Evolutionary conservation across 2,888 invertebrate genomes (phyloP).

Genomic region (Marasmarcha lunaedactyla): DNA sequence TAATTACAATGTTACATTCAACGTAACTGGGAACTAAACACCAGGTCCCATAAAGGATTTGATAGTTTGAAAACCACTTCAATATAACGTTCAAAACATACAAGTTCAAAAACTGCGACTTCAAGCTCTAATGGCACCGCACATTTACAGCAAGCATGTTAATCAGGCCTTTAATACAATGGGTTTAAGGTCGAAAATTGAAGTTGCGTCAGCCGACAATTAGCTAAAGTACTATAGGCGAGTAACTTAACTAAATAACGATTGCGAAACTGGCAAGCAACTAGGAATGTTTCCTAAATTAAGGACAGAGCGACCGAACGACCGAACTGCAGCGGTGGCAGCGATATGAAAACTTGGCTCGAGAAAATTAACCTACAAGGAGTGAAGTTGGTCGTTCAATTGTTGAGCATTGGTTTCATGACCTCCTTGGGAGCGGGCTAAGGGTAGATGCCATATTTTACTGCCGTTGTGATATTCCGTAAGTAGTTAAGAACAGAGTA

Average conservation of each 20-base stretch:
- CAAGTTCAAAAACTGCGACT: no score
- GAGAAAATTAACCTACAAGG: neutral
- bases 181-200: neutral
- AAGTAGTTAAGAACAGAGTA: no score
- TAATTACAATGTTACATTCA: no score
- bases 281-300: slow-evolving; percentile 23
- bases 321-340: slow-evolving; percentile 8
- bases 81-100: no score
- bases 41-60: no score
- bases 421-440: no score
- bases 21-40: no score
- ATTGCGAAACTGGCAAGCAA: slow-evolving; percentile 33
- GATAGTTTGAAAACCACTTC: no score
- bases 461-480: no score
- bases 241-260: slow-evolving; percentile 33
- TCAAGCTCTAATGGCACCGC: no score
- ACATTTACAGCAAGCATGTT: neutral
- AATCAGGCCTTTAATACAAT: neutral
- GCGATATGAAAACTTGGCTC: slow-evolving; percentile 2
- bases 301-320: slow-evolving; percentile 16
- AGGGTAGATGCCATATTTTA: no score
- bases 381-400: neutral
- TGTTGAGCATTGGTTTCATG: no score
- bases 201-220: neutral
- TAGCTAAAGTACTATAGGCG: slow-evolving; percentile 9